These are phyloP conservation scores for Mungos mungo DNA, from an alignment of 2,113 vertebrate genomes.

Conservation along the genomic window DNA sequence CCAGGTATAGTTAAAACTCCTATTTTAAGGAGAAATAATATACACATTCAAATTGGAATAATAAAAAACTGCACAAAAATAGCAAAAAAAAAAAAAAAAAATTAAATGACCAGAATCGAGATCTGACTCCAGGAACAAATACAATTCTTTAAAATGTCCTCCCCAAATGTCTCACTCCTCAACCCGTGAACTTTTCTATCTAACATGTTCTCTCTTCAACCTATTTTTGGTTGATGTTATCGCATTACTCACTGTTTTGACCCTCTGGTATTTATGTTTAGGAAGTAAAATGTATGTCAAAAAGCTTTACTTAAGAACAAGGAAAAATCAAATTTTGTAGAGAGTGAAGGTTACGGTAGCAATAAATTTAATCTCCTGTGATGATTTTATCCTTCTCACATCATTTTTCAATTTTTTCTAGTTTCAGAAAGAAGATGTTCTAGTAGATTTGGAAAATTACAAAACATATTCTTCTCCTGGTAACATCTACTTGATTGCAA, in stretches of 20 bases:
- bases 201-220: neutral
- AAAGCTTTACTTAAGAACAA: neutral
- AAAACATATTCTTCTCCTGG: slow-evolving; percentile 20
- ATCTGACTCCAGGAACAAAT: neutral
- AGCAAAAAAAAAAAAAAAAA: neutral
- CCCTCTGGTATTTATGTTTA: neutral
- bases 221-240: neutral
- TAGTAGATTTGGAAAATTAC: neutral
- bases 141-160: neutral
- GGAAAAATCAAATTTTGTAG: neutral
- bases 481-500: slow-evolving; percentile 39
- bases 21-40: neutral
- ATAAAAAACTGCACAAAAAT: neutral
- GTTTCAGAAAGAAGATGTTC: neutral
- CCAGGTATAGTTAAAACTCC: neutral
- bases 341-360: neutral
- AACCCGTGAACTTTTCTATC: neutral
- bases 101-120: neutral
- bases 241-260: neutral
- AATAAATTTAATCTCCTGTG: neutral
- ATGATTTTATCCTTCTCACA: neutral
- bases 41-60: neutral
- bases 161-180: too few species aligned
- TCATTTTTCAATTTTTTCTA: neutral
- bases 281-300: neutral